phyloP scores from a whole-genome alignment of 2,113 vertebrate species.

The Mionectes macconnelli region DNA sequence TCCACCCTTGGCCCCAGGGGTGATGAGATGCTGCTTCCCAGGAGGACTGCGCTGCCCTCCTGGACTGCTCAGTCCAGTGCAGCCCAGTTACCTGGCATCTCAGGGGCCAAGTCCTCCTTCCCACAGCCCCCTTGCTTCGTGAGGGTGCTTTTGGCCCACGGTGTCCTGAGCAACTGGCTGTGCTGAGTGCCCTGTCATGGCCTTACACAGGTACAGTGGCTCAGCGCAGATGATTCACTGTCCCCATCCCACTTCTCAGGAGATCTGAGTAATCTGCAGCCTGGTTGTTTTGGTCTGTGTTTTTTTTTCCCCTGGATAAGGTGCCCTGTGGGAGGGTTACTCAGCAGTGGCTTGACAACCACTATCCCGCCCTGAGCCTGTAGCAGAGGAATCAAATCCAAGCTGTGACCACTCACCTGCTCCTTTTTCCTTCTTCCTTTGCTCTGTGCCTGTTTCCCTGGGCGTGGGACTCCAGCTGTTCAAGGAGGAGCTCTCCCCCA shows the following conservation, averaged over 20 bases:
- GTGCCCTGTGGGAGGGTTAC: not conserved
- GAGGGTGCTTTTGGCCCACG: not conserved
- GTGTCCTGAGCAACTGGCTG: not conserved
- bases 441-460: not conserved
- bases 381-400: not conserved
- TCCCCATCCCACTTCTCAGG: not conserved
- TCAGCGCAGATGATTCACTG: not conserved
- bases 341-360: not conserved
- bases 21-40: not conserved
- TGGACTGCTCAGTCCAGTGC: not conserved
- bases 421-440: not conserved
- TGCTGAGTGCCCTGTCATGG: not conserved
- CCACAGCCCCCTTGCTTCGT: not conserved
- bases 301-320: not conserved
- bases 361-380: not conserved
- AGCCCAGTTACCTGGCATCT: not conserved
- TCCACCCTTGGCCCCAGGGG: not conserved
- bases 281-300: not conserved
- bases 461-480: slow-evolving; percentile 79
- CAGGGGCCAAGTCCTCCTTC: not conserved
- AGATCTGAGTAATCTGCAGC: not conserved
- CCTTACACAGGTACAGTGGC: not conserved
- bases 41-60: not conserved
- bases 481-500: slow-evolving; percentile 90
- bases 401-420: not conserved